phyloP scores from a whole-genome alignment of 2,113 vertebrate species.

The Podarcis cretensis region DNA sequence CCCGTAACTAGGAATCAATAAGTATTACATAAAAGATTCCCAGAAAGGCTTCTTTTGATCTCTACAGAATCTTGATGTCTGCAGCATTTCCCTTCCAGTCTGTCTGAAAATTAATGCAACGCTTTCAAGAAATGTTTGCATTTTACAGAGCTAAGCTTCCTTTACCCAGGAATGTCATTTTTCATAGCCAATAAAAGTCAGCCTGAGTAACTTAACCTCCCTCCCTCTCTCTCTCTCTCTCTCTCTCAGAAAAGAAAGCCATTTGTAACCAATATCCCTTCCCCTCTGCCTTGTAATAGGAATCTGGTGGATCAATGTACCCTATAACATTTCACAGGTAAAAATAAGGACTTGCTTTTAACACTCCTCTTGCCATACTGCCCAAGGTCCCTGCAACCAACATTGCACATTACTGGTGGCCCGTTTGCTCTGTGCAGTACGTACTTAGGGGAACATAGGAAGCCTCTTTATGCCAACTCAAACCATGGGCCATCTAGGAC shows the following conservation, averaged over 20 bases:
- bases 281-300: not conserved
- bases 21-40: conserved; percentile 40
- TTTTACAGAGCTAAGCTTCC: conserved; percentile 9
- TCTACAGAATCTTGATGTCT: conserved; percentile 26
- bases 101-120: not conserved
- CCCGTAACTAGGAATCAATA: conserved; percentile 57
- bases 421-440: too few relatives aligned
- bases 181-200: conserved; percentile 54
- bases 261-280: not conserved
- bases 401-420: not conserved
- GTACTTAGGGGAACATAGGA: too few relatives aligned
- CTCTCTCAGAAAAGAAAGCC: not conserved
- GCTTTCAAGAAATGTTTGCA: conserved; percentile 21
- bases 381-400: not conserved
- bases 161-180: conserved; percentile 35
- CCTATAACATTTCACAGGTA: not conserved
- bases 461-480: too few relatives aligned
- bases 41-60: not conserved
- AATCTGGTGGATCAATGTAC: not conserved
- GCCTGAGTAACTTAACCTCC: conserved; percentile 13
- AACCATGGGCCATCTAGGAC: too few relatives aligned
- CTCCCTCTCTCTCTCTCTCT: too few relatives aligned
- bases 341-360: not conserved
- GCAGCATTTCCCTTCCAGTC: not conserved
- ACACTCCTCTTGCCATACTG: not conserved